Evolutionary conservation across 2,888 invertebrate species (phyloP), one percentile per base, ranked within the genome.

Genomic region (Lepidocyrtoides sp.): DNA sequence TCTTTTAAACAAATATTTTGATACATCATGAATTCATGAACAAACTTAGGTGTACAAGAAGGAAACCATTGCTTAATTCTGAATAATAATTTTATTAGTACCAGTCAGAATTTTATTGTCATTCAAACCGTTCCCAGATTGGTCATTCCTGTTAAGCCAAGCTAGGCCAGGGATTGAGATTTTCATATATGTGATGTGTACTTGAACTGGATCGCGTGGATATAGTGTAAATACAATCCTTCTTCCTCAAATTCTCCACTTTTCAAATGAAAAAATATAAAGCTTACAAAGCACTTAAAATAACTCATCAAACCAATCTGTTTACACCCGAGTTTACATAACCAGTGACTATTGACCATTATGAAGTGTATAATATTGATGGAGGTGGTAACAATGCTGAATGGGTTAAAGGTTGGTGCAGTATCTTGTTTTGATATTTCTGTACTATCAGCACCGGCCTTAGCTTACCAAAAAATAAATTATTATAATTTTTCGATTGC

Each of bases 371-470:
- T 2, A 36, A 4, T 4, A 7, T 36, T 36, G 2, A 36, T 36
- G 36, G 7, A 4, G 36, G 36, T 36, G 3, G 36, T 36, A 36
- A 36, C 36, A 7, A 7, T 4, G 3, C 36, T 7, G 7, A 36
- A 69, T 10, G 72, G 41, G 44, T 12, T 72, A 72, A 41, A 72
- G 72, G 72, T 72, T 72, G 72, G 2, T 72, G 72, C 69, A 69
- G 36, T n/a, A 36, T 69, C 63, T 63, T 63, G 1, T 23, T 0
- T 29, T 60, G 2, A 48, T n/a, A 48, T 29, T 63, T 29, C 26
- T 17, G 1, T 23, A 44, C 44, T 72, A 44, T 72, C 23, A 41
- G 17, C 20, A 72, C 32, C 1, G 5, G 20, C n/a, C n/a, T 57
- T 57, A 1, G 20, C 57, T n/a, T 20, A 17, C 2, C 7, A 36